Base-by-base conservation (phyloP, 2,797 vertebrate species). In the Myotis myotis region DNA sequence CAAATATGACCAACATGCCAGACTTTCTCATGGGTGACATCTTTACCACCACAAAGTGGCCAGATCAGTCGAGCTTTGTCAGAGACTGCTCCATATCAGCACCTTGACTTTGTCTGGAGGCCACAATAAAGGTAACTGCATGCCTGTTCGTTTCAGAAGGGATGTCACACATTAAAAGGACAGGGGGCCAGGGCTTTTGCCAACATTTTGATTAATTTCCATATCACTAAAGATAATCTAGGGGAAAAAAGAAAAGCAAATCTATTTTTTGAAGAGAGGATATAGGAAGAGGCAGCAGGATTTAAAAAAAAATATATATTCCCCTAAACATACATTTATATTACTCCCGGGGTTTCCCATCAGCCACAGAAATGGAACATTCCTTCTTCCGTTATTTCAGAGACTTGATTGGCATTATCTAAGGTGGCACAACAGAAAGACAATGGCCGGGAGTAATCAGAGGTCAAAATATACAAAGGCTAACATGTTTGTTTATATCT, bases 401-500 rank as follows among this genome's bases (percentile, higher is more conserved):
- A 93, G 86, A 89, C 95, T 89, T 94, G 36, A 68, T 87, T 81
- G 92, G 87, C 76, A 89, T 92, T 93, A 81, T 92, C 76, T 62
- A 38, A 44, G 1, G 8, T 82, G 93, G 92, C 76, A 44, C 76
- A 93, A 91, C 68, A 87, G 83, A 96, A 96, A 95, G 75, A 76
- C 92, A 90, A 87, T 79, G 86, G 85, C 88, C 90, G 38, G 28
- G 94, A 96, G 68, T 89, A 81, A 91, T 87, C 92, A 89, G 92
- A 91, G 96, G 49, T 75, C 68, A 60, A 97, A 98, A 97, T 98
- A 97, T 93, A 98, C 98, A 98, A 98, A 98, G 97, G 94, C 94
- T 97, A 98, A 98, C 98, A 96, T 97, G 96, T 97, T 98, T 33
- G 9, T 93, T 98, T 97, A 97, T 92, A 98, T 98, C 98, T 98